Evolutionary conservation across 2,113 vertebrate genomes (phyloP), one percentile per base, ranked within the genome.

Genomic region (Oxygymnocypris stewartii): DNA sequence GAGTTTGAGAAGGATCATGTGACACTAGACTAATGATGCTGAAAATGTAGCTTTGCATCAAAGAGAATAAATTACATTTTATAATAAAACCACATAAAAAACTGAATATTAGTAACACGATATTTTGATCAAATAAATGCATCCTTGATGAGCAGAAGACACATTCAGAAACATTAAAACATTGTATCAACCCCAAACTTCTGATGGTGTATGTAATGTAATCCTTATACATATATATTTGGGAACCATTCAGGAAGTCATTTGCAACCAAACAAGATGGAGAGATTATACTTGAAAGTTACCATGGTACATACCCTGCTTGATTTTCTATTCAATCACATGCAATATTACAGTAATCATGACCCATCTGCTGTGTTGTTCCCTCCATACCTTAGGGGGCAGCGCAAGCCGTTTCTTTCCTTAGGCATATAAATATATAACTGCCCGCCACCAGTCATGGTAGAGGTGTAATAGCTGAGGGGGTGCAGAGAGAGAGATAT

Each of bases 401-500:
- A 59, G 8, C 12, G 51, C 42, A 44, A 7, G 10, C 6, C 23
- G 0, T 35, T 54, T 16, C 2, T 67, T 47, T 16, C 13, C 25
- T 6, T 11, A 20, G 42, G 4, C 75, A 61, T n/a, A n/a, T 90
- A 86, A 90, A 92, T 90, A 88, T 16, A 85, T 79, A 84, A 90
- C 88, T 90, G 86, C n/a, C 71, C 3, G 12, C 84, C 80, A 90
- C 92, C 89, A 84, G 89, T 92, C 89, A 91, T 85, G 13, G 35
- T 74, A 31, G 31, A 71, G 8, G 77, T 10, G 10, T 69, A 40
- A 80, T 71, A 71, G 65, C 47, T 13, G 44, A 83, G 79, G 16
- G 61, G 9, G 18, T 79, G 76, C 65, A n/a, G 49, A 54, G 25
- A 44, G 73, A n/a, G 82, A 85, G 85, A 51, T 67, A 59, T 85